Evolutionary conservation across 2,797 vertebrate genomes (phyloP), one percentile per base, ranked within the genome.

Genomic region (Myiotriccus ornatus): DNA sequence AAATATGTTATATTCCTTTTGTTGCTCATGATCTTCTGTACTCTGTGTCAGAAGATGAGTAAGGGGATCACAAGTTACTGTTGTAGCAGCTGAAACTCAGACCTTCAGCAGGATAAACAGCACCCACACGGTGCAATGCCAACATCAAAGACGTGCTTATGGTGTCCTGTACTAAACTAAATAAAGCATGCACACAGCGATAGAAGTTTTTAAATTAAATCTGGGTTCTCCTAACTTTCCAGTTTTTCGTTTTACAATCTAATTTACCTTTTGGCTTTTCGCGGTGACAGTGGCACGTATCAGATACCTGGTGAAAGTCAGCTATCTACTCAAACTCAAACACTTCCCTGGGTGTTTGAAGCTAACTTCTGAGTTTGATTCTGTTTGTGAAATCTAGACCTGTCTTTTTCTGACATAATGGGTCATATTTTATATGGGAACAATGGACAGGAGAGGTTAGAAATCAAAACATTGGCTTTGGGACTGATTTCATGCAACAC

Each of bases 101-200:
- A 65, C 20, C 23, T 62, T 47, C 60, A 44, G 20, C 41, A 35
- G 46, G 8, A 84, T 50, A 30, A 28, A 2, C 14, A 68, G 68
- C 27, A 67, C 28, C 13, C 17, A 16, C 18, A 1, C 11, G 46
- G 12, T 15, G 7, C n/a, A 32, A 27, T 20, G 35, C 7, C 21
- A 79, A 22, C 16, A 56, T 44, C 50, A 23, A 69, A 86, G 16
- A 21, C 0, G 1, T 10, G 11, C 19, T 69, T 41, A 25, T 30
- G 30, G 8, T 6, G 14, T n/a, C 23, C 25, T 56, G 22, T 1
- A 43, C 21, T 12, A 57, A 80, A 59, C 2, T 74, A 88, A 67
- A 55, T 21, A 73, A 49, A 70, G 19, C 4, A 24, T 3, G 3
- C 10, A 23, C 0, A 0, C 1, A 4, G 24, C 11, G 6, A 52